Percentiles rank a stretch among this genome's conserved stretches.
Conservation (phyloP, 1,140 invertebrate species). For the Diploscapter pachys region DNA sequence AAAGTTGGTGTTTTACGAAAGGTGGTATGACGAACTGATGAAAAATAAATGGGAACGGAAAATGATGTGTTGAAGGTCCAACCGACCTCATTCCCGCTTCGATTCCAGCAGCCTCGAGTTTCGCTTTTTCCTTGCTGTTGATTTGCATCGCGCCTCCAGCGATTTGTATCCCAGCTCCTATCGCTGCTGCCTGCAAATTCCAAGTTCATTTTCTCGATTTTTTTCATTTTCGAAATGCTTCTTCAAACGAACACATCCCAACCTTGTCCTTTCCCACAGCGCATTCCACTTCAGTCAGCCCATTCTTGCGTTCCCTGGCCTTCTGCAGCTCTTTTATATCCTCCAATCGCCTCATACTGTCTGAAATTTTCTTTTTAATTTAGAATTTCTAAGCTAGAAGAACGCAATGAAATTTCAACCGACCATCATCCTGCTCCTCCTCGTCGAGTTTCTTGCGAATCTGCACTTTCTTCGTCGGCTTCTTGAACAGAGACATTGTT, state of each 20-base stretch:
- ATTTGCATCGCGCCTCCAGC: slow-evolving; percentile 36
- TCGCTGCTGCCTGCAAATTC: slow-evolving; percentile 50
- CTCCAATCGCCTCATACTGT: slow-evolving; percentile 22
- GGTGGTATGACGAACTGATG: no score
- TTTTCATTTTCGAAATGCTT: slow-evolving; percentile 51
- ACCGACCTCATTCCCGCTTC: slow-evolving; percentile 46
- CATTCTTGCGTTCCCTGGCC: slow-evolving; percentile 44
- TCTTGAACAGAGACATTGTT: slow-evolving; percentile 24
- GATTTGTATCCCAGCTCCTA: slow-evolving; percentile 48
- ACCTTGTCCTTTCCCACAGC: slow-evolving; percentile 44
- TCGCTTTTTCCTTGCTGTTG: slow-evolving; percentile 46
- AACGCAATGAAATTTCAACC: background rate
- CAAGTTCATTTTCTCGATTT: slow-evolving; percentile 29
- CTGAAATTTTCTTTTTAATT: background rate
- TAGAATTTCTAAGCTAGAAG: background rate
- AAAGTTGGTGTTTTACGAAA: no score
- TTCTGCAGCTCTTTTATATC: slow-evolving; percentile 53
- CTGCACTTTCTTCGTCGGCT: slow-evolving; percentile 21
- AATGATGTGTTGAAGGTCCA: background rate
- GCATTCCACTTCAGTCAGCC: slow-evolving; percentile 55
- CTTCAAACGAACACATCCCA: background rate
- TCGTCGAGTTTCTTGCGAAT: slow-evolving; percentile 19
- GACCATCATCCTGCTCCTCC: slow-evolving; percentile 11
- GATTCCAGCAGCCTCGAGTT: slow-evolving; percentile 48
- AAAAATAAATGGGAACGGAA: background rate